phyloP scores from a whole-genome alignment of 2,888 invertebrate genomes.

The Oasisia sp. region DNA sequence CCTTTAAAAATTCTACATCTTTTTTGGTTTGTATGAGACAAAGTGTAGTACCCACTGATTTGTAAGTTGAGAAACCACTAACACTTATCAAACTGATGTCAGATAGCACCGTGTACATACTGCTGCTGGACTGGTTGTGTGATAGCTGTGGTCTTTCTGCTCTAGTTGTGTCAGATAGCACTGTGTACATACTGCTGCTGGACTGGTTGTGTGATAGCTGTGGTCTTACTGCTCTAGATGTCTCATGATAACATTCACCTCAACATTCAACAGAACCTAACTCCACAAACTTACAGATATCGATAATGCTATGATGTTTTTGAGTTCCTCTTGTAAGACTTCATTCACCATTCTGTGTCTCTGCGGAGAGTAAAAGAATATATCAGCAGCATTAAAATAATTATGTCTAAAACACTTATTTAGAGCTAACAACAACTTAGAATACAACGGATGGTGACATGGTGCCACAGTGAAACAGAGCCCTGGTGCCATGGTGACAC shows the following conservation, averaged over 20 bases:
- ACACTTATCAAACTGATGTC: neutral
- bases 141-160: neutral
- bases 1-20: neutral
- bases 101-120: neutral
- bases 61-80: neutral
- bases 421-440: neutral
- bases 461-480: too few species aligned
- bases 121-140: neutral
- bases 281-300: neutral
- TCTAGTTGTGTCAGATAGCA: neutral
- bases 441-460: neutral
- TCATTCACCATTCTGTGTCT: slow-evolving; percentile 9
- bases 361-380: neutral
- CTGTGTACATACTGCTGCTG: neutral
- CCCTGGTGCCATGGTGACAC: neutral
- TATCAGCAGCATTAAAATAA: neutral
- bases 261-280: neutral
- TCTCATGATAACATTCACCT: neutral
- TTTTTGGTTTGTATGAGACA: neutral
- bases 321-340: neutral
- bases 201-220: neutral
- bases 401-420: neutral
- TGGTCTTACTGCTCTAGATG: neutral
- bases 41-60: neutral
- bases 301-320: neutral